These are phyloP conservation scores for Listrodromus nycthemerus DNA, from an alignment of 2,888 invertebrate genomes.

Conservation along the genomic window DNA sequence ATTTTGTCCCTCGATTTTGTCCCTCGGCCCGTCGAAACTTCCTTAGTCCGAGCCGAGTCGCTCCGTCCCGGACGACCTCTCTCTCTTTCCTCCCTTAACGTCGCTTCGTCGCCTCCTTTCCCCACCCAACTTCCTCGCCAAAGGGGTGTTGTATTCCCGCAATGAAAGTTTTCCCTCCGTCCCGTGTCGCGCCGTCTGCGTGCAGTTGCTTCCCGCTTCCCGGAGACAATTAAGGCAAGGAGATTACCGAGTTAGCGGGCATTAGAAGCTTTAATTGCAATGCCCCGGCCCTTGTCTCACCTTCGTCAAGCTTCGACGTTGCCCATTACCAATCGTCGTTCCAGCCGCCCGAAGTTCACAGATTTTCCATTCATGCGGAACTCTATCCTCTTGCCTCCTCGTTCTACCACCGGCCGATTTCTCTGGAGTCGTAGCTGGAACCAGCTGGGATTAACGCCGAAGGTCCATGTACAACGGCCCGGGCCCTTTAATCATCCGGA, in stretches of 20 bases:
- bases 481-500: conserved; percentile 40
- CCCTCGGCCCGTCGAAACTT: conserved; percentile 20
- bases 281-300: conserved; percentile 58
- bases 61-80: neutral
- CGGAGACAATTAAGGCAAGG: conserved; percentile 71
- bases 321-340: conserved; percentile 55
- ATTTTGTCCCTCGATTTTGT: conserved; percentile 34
- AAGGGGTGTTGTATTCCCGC: conserved; percentile 25
- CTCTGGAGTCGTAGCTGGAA: neutral
- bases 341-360: conserved; percentile 20
- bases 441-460: conserved; percentile 53
- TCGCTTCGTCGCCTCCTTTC: neutral
- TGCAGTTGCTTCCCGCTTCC: conserved; percentile 46
- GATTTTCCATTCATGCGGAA: conserved; percentile 51
- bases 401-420: neutral
- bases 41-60: neutral
- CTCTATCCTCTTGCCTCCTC: neutral
- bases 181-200: conserved; percentile 36
- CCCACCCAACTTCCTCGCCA: neutral
- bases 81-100: conserved; percentile 29
- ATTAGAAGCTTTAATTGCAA: conserved; percentile 71
- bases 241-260: conserved; percentile 73
- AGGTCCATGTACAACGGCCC: neutral
- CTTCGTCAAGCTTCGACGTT: conserved; percentile 63
- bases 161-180: conserved; percentile 62